Conservation (phyloP, 1,140 invertebrate species). For the Orchestia grillus region DNA sequence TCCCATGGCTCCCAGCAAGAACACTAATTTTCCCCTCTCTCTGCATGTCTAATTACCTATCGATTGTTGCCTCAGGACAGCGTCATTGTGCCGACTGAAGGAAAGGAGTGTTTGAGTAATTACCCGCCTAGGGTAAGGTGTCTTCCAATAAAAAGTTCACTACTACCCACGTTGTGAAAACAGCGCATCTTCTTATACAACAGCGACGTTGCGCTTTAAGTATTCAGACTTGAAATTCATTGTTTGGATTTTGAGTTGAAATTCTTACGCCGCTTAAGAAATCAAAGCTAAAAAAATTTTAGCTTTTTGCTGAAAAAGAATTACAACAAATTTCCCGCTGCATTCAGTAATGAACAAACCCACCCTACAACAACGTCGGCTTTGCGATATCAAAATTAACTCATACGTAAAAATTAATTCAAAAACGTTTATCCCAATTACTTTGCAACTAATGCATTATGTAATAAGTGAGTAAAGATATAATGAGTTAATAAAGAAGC, state of each 20-base stretch:
- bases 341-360: background rate
- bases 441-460: no score
- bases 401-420: no score
- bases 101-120: background rate
- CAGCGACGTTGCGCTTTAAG: background rate
- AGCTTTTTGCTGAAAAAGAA: no score
- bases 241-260: no score
- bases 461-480: no score
- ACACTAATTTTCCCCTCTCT: constrained; percentile 14
- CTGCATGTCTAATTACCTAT: constrained; percentile 35
- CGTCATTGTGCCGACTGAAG: background rate
- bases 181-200: background rate
- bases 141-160: background rate
- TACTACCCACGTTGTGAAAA: background rate
- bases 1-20: background rate
- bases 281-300: no score
- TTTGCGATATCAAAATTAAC: background rate
- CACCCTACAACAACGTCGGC: background rate
- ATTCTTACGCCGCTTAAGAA: no score
- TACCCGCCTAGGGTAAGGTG: background rate
- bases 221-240: background rate
- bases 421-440: no score
- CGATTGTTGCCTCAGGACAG: constrained; percentile 2
- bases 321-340: background rate
- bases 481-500: no score